Evolutionary conservation across 1,140 invertebrate species (phyloP).

Genomic region (Samia ricini): DNA sequence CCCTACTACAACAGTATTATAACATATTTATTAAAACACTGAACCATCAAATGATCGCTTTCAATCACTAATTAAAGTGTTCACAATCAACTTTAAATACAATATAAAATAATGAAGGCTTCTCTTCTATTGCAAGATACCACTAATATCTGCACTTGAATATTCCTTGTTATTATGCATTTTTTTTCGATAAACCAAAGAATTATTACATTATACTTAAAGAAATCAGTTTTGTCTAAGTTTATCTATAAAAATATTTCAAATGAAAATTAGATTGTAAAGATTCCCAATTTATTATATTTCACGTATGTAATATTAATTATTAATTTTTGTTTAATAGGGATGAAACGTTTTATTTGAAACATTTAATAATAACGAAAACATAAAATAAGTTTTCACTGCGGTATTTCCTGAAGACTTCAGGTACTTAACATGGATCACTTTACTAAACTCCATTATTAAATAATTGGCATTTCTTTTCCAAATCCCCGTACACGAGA

Average conservation of each 20-base stretch:
- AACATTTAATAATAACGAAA: no score
- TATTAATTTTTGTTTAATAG: no score
- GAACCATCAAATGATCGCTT: neutral
- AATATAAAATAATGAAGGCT: neutral
- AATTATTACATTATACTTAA: neutral
- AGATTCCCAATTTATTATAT: neutral
- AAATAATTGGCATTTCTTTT: no score
- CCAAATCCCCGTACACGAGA: no score
- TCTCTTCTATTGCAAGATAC: neutral
- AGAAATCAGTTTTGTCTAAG: no score
- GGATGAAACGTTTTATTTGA: no score
- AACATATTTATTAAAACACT: neutral
- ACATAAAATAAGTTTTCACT: no score
- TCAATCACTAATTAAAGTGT: neutral
- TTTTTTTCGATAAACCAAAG: neutral
- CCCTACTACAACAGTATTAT: constrained; percentile 1
- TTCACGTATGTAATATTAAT: no score
- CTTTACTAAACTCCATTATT: no score
- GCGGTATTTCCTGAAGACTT: no score
- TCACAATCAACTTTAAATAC: neutral
- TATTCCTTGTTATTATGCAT: neutral
- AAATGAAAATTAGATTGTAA: neutral
- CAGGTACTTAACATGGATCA: no score
- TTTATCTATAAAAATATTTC: neutral
- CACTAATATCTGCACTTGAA: neutral